phyloP scores from a whole-genome alignment of 2,797 vertebrate genomes.

The Sebastiscus tertius region DNA sequence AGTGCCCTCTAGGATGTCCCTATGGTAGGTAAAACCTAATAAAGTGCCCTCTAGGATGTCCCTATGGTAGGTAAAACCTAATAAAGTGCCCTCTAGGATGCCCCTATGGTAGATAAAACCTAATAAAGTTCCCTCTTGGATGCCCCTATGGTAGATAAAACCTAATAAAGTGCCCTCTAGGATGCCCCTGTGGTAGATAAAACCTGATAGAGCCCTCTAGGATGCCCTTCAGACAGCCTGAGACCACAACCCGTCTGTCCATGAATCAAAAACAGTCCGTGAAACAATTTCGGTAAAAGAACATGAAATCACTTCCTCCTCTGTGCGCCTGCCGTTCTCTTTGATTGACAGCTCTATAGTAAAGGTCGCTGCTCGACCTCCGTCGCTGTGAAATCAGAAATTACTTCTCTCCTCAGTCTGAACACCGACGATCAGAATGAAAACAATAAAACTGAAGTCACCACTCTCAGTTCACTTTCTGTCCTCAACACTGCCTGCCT shows the following conservation, averaged over 20 bases:
- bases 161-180: background rate
- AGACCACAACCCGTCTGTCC: background rate
- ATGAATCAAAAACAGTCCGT: background rate
- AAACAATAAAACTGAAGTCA: slow-evolving; percentile 19
- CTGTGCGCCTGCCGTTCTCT: background rate
- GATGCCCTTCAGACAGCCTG: background rate
- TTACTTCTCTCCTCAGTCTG: background rate
- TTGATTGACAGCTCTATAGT: slow-evolving; percentile 33
- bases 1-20: background rate
- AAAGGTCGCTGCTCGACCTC: slow-evolving; percentile 26
- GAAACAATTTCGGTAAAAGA: background rate
- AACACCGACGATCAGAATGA: slow-evolving; percentile 27
- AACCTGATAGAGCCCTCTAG: no score
- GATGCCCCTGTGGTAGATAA: no score
- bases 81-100: background rate
- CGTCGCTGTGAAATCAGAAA: background rate
- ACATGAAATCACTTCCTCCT: background rate
- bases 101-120: background rate
- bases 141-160: background rate
- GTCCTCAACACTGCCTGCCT: background rate
- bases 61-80: accelerated
- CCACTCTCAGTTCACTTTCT: slow-evolving; percentile 12
- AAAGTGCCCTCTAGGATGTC: background rate
- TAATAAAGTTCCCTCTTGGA: background rate
- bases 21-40: accelerated